phyloP scores from a whole-genome alignment of 1,140 invertebrate genomes.

The Orussus abietinus region DNA sequence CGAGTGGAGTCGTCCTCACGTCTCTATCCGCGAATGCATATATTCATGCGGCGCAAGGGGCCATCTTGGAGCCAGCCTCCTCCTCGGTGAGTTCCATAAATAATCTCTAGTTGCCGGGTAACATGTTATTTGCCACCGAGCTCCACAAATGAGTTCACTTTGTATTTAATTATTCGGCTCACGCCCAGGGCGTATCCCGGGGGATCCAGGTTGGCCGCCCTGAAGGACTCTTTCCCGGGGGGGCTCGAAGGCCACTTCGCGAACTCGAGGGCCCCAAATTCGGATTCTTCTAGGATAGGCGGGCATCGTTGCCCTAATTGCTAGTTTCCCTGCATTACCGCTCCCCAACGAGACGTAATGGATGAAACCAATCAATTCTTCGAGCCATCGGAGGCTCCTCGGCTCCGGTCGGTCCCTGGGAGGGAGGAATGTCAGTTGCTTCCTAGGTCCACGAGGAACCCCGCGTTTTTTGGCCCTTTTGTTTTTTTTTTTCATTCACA shows the following conservation, averaged over 20 bases:
- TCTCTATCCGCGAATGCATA: constrained; percentile 1
- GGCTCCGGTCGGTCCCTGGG: too few relatives aligned
- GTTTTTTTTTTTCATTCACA: too few relatives aligned
- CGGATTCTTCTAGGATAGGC: constrained; percentile 20
- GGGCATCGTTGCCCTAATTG: constrained; percentile 34
- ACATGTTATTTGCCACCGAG: constrained; percentile 52
- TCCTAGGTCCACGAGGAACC: too few relatives aligned
- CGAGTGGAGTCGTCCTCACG: too few relatives aligned
- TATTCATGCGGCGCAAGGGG: too few relatives aligned
- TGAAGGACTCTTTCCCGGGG: constrained; percentile 22
- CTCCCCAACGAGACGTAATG: constrained; percentile 38
- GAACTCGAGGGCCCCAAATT: constrained; percentile 2
- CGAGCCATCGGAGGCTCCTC: too few relatives aligned
- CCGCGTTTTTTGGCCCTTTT: too few relatives aligned
- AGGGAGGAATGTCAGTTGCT: too few relatives aligned
- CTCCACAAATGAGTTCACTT: constrained; percentile 51
- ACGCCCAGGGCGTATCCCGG: constrained; percentile 47
- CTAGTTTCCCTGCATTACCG: constrained; percentile 33
- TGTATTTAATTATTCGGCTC: constrained; percentile 52
- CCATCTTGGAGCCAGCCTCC: not conserved
- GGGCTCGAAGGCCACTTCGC: constrained; percentile 4
- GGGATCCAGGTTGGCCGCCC: constrained; percentile 24
- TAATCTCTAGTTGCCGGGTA: constrained; percentile 40
- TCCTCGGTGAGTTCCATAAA: constrained; percentile 30
- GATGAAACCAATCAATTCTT: constrained; percentile 47